Evolutionary conservation across 1,140 invertebrate species (phyloP), one percentile per base, ranked within the genome.

Genomic region (Drosophila asahinai): DNA sequence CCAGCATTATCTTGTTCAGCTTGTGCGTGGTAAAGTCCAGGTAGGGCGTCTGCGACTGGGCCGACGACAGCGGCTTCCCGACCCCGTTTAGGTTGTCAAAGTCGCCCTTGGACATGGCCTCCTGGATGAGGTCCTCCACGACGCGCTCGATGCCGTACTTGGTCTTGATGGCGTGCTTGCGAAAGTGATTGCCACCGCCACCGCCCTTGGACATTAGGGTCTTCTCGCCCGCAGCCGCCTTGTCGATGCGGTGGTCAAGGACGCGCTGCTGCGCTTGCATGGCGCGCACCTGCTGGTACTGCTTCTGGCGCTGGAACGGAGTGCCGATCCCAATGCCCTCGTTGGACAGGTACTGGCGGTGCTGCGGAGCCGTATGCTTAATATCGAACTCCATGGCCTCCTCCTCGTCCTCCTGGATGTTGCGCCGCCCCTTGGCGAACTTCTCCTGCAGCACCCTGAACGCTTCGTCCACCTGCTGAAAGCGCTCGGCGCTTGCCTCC

Each of bases 101-200:
- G 84, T 98, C 97, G 0, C 97, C 97, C 92, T 96, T 96, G 8
- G 95, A 96, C 95, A 98, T 98, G 2, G 97, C 96, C 87, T 98
- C 97, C 82, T 97, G 97, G 65, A 98, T 98, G 54, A 98, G 94
- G 94, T 98, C 97, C 93, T 98, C 97, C 5, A 98, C 97, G 1
- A 98, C 93, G 58, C 97, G 95, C 75, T 98, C 97, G 87, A 98
- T 96, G 0, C 97, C 97, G 92, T 96, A 97, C 93, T 96, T 96
- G 1, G 96, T 97, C 94, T 97, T 97, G 6, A 96, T 96, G 83
- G 97, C 94, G 92, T 95, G 95, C 77, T 95, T 95, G 40, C 94
- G 93, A 67, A 83, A 95, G 60, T 94, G 93, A 92, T 93, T 93
- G 76, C 94, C 94, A 15, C 40, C 94, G 40, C 40, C 33, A 36